Evolutionary conservation across 1,140 invertebrate species (phyloP).

Genomic region (Uloborus diversus): DNA sequence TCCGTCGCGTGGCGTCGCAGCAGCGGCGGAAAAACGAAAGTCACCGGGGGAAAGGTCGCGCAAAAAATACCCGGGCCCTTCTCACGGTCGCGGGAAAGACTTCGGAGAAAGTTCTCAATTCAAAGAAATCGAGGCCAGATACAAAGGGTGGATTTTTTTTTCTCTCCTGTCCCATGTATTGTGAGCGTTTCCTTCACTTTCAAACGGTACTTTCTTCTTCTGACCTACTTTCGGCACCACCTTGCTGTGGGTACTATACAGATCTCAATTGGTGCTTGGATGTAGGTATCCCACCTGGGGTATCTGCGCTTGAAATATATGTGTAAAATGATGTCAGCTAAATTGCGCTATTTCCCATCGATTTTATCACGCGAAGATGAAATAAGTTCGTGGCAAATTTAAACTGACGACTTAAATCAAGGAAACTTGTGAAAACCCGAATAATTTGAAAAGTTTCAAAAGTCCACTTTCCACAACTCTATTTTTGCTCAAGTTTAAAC

Average conservation of each 20-base stretch:
- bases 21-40: slow-evolving; percentile 34
- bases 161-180: not conserved
- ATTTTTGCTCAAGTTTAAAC: too few species aligned
- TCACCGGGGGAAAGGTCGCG: slow-evolving; percentile 15
- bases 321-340: not conserved
- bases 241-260: slow-evolving; percentile 15
- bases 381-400: too few species aligned
- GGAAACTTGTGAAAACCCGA: too few species aligned
- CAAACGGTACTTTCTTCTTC: slow-evolving; percentile 50
- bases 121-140: slow-evolving; percentile 43
- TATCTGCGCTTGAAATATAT: slow-evolving; percentile 2
- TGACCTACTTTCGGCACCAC: slow-evolving; percentile 42
- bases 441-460: too few species aligned
- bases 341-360: not conserved
- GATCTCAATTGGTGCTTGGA: slow-evolving; percentile 4
- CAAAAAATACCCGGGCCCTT: slow-evolving; percentile 40
- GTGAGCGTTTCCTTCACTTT: slow-evolving; percentile 39
- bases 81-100: slow-evolving; percentile 22
- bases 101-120: slow-evolving; percentile 49
- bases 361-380: too few species aligned
- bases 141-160: slow-evolving; percentile 47
- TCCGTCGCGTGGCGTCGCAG: not conserved
- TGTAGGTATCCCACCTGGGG: slow-evolving; percentile 22
- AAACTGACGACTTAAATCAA: too few species aligned
- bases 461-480: too few species aligned